Percentiles rank a stretch among this genome's conserved stretches.
Conservation (phyloP, 2,797 vertebrate genomes). For the Hephaestus fuliginosus region DNA sequence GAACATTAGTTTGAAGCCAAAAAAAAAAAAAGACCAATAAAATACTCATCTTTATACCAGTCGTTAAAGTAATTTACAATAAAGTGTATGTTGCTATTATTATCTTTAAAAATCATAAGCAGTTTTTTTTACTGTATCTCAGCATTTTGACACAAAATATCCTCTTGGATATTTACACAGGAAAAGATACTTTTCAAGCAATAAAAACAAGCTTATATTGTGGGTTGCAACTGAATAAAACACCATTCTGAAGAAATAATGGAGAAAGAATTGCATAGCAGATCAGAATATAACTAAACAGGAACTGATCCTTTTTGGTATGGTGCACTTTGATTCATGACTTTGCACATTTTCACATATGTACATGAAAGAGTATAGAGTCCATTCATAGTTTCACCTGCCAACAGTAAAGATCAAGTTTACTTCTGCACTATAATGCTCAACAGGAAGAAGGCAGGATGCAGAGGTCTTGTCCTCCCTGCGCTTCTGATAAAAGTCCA, state of each 20-base stretch:
- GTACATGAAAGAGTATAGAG: constrained; percentile 87
- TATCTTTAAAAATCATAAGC: constrained; percentile 87
- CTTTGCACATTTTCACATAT: constrained; percentile 89
- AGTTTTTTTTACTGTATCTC: constrained; percentile 76
- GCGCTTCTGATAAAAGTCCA: constrained; percentile 67
- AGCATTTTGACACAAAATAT: constrained; percentile 90
- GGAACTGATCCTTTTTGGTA: constrained; percentile 91
- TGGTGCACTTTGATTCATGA: constrained; percentile 87
- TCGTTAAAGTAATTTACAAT: constrained; percentile 88
- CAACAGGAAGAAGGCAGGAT: constrained; percentile 70
- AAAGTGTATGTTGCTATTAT: constrained; percentile 87
- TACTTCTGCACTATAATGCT: constrained; percentile 74
- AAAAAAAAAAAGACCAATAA: constrained; percentile 83
- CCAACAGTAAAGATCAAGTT: constrained; percentile 79
- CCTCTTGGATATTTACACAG: constrained; percentile 85
- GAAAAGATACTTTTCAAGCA: constrained; percentile 89
- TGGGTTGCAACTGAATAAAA: constrained; percentile 89
- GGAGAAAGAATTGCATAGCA: constrained; percentile 96
- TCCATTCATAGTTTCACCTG: constrained; percentile 80
- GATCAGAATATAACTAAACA: constrained; percentile 90
- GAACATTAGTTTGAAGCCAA: constrained; percentile 85
- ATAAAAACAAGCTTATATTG: constrained; percentile 91
- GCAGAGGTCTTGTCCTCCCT: constrained; percentile 48
- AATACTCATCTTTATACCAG: constrained; percentile 87
- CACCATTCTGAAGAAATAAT: constrained; percentile 75